Conservation (phyloP, 2,113 vertebrate genomes). For the Centropus unirufus region DNA sequence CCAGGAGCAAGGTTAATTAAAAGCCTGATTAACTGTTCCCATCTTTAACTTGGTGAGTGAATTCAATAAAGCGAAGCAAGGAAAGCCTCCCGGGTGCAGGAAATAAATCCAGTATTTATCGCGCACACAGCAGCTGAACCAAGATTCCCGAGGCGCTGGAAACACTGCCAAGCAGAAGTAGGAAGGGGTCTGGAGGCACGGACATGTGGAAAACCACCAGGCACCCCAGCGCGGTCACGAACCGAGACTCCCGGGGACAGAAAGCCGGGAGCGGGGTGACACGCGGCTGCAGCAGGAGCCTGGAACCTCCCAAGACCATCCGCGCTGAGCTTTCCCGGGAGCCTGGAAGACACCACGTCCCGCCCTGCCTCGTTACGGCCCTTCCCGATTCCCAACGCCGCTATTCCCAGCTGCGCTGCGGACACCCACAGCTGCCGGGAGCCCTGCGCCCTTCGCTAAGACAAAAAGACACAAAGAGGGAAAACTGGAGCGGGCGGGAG, state of each 20-base stretch:
- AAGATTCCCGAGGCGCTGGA: too few species aligned
- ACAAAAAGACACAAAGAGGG: too few species aligned
- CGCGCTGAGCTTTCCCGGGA: fast-evolving
- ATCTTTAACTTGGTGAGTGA: not conserved
- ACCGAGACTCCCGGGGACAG: fast-evolving
- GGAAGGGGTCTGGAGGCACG: not conserved
- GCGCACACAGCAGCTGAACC: fast-evolving
- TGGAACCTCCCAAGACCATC: too few species aligned
- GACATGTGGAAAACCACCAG: not conserved
- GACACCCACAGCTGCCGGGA: fast-evolving
- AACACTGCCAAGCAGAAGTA: not conserved
- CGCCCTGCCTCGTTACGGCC: fast-evolving
- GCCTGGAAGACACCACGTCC: not conserved
- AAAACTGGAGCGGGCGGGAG: not conserved
- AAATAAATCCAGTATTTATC: not conserved
- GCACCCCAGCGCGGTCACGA: fast-evolving
- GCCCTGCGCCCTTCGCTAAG: too few species aligned
- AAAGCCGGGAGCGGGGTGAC: too few species aligned
- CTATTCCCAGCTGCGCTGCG: not conserved
- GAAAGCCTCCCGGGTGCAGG: not conserved
- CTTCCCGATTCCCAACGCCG: too few species aligned
- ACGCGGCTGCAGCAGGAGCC: too few species aligned
- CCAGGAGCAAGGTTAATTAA: not conserved
- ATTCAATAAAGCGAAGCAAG: not conserved
- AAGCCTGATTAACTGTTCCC: not conserved